Conservation (phyloP, 2,888 invertebrate genomes). For the Helleia helle region DNA sequence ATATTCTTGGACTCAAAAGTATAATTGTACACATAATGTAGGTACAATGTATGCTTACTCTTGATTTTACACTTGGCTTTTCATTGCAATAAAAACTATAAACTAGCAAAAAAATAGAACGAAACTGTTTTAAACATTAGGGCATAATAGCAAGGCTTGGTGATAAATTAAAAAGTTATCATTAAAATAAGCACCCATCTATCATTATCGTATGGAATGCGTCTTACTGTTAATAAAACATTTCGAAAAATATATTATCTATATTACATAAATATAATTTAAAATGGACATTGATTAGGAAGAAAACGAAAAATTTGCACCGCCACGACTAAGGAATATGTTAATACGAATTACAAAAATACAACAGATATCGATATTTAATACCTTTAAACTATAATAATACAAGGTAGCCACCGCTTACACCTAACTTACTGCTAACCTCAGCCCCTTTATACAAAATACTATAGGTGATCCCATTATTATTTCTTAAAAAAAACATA, state of each 20-base stretch:
- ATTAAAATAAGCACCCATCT: not conserved
- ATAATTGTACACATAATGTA: no score
- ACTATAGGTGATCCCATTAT: not conserved
- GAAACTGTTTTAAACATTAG: not conserved
- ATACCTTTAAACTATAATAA: conserved; percentile 5
- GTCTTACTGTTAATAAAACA: not conserved
- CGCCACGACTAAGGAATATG: not conserved
- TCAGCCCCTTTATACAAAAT: conserved; percentile 3
- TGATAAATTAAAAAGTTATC: not conserved
- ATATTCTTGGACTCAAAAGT: not conserved
- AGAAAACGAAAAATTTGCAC: not conserved
- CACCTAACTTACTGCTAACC: conserved; percentile 1
- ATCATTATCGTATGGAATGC: not conserved
- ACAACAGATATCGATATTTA: not conserved
- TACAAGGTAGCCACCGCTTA: conserved; percentile 4
- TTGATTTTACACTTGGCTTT: no score
- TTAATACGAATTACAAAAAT: not conserved
- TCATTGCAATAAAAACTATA: no score
- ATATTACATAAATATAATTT: not conserved
- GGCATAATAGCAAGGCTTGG: not conserved
- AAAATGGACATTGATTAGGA: not conserved
- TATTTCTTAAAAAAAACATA: no score
- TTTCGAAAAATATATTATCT: conserved; percentile 5
- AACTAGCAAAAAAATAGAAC: no score
- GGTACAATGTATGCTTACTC: no score